Base-by-base conservation (phyloP, 2,113 vertebrate species). In the Trematocara marginatum region DNA sequence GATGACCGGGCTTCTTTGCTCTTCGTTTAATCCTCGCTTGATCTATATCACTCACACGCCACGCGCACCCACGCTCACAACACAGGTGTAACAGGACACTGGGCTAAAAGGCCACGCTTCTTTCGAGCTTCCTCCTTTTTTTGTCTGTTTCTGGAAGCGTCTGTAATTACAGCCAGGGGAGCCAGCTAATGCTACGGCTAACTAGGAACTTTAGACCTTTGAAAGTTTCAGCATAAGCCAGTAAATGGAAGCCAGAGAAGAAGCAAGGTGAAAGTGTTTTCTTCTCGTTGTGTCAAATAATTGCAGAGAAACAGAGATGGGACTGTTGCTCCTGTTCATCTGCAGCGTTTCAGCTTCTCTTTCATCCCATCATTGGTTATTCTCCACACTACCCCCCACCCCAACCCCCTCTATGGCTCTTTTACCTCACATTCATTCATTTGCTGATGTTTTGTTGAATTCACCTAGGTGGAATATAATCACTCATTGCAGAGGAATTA, bases 161-260 rank as follows among this genome's bases (percentile, higher is more conserved):
- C 89, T 91, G 81, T 93, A 92, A 93, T 92, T 93, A 91, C 86
- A 90, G 87, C 83, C 38, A 13, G 57, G 80, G 38, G 80, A 54
- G 57, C 79, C 78, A 47, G 86, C 84, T 89, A 85, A 89, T 88
- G 91, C 78, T 59, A 80, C 12, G 2, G 81, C 86, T 69, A 86
- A 82, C 87, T 64, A 6, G 31, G 42, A 82, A 86, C 79, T 76
- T 87, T 83, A 78, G 49, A n/a, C 59, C 66, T 71, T 80, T 92
- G 79, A 76, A 80, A 82, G 23, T 81, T 54, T 47, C 15, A 56
- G 31, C 57, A 7, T 79, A 47, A 1, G 12, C 38, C 51, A 35
- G 15, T 64, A 81, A 88, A 81, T 52, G 42, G 49, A 7, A 78
- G 42, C 23, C 15, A 61, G 29, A 71, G 45, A 79, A 49, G 35